These are phyloP conservation scores for Xylota segnis DNA, from an alignment of 2,888 invertebrate species.

Conservation along the genomic window DNA sequence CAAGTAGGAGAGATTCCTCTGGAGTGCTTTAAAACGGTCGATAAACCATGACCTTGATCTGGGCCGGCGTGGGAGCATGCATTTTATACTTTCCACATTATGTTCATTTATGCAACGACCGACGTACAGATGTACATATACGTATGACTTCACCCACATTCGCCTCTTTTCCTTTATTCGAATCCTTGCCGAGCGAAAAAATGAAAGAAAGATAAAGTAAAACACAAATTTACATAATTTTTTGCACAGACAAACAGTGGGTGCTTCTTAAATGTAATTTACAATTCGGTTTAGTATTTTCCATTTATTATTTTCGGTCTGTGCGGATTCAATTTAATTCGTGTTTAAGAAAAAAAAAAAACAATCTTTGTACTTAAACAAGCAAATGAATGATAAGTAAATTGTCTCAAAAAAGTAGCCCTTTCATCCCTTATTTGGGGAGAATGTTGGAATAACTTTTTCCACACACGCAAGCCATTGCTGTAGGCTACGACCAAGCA, in stretches of 20 bases:
- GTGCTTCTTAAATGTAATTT: background rate
- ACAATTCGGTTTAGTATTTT: slow-evolving; percentile 8
- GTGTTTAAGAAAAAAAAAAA: background rate
- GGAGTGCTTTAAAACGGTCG: slow-evolving; percentile 2
- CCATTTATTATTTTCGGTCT: background rate
- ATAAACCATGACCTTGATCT: slow-evolving; percentile 15
- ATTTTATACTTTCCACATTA: slow-evolving; percentile 10
- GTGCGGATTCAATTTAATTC: slow-evolving; percentile 3
- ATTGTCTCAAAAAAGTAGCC: slow-evolving; percentile 1
- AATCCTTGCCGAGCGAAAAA: background rate
- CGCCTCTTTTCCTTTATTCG: slow-evolving; percentile 7
- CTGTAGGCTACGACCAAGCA: slow-evolving; percentile 5
- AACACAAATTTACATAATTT: slow-evolving; percentile 14
- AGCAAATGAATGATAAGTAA: slow-evolving; percentile 1
- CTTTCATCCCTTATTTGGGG: slow-evolving; percentile 6
- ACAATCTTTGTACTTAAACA: background rate
- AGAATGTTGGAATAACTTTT: background rate
- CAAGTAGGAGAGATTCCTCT: background rate
- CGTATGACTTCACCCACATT: slow-evolving; percentile 4
- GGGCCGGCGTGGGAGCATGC: background rate
- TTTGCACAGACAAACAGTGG: slow-evolving; percentile 6
- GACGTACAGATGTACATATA: background rate
- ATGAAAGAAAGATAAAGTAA: slow-evolving; percentile 3
- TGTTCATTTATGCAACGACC: slow-evolving; percentile 5
- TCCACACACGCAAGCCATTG: slow-evolving; percentile 4